Conservation (phyloP, 2,797 vertebrate species). For the Molossus molossus region DNA sequence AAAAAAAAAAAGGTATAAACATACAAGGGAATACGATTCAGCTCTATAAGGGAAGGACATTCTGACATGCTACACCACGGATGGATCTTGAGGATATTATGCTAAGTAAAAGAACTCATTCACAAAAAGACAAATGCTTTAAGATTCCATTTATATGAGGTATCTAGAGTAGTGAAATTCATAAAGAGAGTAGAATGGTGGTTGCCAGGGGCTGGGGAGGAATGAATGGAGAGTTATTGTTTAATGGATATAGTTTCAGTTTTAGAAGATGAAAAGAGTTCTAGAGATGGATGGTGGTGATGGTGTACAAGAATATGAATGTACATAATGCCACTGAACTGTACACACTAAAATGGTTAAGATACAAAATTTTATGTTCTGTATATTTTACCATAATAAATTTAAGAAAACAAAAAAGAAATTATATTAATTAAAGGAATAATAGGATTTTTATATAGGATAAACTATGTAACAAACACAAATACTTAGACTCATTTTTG, state of each 20-base stretch:
- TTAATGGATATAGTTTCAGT: not conserved
- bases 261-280: conserved; percentile 22
- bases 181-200: not conserved
- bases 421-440: not conserved
- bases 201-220: not conserved
- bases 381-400: conserved; percentile 22
- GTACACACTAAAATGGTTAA: not conserved
- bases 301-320: not conserved
- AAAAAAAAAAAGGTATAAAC: not conserved
- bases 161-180: not conserved
- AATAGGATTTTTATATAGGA: not conserved
- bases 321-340: not conserved
- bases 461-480: not conserved
- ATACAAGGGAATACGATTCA: not conserved
- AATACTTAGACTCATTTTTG: not conserved
- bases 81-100: not conserved
- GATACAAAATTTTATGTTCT: not conserved
- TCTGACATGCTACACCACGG: not conserved
- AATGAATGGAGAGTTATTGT: not conserved
- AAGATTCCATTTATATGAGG: not conserved
- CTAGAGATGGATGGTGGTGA: not conserved
- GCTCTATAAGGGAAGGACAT: not conserved
- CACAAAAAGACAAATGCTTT: not conserved
- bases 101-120: not conserved
- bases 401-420: not conserved